Percentiles rank a stretch among this genome's conserved stretches.
These are phyloP conservation scores for Corapipo altera DNA, from an alignment of 2,113 vertebrate genomes.

Conservation along the genomic window DNA sequence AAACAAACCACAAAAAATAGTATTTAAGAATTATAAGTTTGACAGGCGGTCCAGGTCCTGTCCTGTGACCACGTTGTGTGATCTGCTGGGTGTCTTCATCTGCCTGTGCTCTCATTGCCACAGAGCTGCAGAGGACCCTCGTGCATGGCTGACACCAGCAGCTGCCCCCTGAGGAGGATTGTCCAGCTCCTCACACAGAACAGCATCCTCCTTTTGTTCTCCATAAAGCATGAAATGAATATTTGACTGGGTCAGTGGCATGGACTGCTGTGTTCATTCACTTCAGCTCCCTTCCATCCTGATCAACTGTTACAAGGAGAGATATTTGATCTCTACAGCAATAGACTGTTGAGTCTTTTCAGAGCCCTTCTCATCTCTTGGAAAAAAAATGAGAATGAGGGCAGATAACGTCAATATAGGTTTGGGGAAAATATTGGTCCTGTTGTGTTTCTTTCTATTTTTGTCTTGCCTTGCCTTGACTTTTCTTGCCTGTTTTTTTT, in stretches of 20 bases:
- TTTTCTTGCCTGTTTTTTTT: not conserved
- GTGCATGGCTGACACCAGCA: not conserved
- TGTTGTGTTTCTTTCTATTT: rapidly evolving
- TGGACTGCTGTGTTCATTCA: not conserved
- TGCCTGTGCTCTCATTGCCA: not conserved
- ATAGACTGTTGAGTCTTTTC: not conserved
- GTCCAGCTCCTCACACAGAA: not conserved
- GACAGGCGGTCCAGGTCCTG: not conserved
- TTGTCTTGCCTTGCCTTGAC: not conserved
- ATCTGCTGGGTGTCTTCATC: not conserved
- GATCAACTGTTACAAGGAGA: not conserved
- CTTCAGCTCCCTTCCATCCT: not conserved
- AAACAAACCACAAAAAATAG: not conserved
- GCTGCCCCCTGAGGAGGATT: not conserved
- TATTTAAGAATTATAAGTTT: not conserved
- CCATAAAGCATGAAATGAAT: not conserved
- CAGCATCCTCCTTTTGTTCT: not conserved
- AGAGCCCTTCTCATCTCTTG: not conserved
- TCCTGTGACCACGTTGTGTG: not conserved
- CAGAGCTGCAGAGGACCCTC: not conserved
- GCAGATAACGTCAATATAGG: not conserved
- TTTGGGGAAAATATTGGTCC: not conserved
- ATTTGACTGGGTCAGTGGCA: not conserved
- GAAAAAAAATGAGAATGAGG: not conserved
- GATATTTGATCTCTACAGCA: not conserved